Base-by-base conservation (phyloP, 2,797 vertebrate species). In the Molossus alvarezi region DNA sequence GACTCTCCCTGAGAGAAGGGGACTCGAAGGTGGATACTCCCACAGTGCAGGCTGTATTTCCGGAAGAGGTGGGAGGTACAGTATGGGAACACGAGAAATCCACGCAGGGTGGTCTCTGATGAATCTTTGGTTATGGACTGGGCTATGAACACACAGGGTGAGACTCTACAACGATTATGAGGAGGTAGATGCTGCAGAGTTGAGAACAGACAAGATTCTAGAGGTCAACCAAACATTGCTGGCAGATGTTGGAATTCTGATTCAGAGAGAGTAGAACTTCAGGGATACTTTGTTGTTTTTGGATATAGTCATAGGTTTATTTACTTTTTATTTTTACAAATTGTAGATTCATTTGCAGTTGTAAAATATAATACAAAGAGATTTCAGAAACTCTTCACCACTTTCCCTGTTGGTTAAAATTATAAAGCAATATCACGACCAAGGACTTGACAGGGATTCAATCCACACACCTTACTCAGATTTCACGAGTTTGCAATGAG, bases 291-390 rank as follows among this genome's bases (percentile, higher is more conserved):
- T 37, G 4, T 15, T 57, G 5, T 23, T 48, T 60, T 2, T 73
- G 64, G 29, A 41, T 5, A 73, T 86, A 17, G 53, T 45, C 13
- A 58, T 23, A 53, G 41, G 1, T 45, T 60, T 57, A 64, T 60
- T 90, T 69, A 83, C 5, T 75, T 80, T 65, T 33, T 62, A 76
- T 21, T 88, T 81, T 84, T 64, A 84, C 27, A n/a, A 88, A 72
- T 60, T 82, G 41, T 72, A 90, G 3, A 58, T 67, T 67, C 23
- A 81, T 25, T 53, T 86, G 8, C 23, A 53, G 20, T 48, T 82
- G 15, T 53, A 60, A 86, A 60, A 67, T 57, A 80, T 75, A 83
- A 77, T 85, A 55, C 27, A 51, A 88, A 83, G 62, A 29, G n/a
- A 76, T 62, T 85, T 65, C 79, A 15, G 23, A 58, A 89, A 84